Evolutionary conservation across 2,113 vertebrate species (phyloP).

Genomic region (Arenaria interpres): DNA sequence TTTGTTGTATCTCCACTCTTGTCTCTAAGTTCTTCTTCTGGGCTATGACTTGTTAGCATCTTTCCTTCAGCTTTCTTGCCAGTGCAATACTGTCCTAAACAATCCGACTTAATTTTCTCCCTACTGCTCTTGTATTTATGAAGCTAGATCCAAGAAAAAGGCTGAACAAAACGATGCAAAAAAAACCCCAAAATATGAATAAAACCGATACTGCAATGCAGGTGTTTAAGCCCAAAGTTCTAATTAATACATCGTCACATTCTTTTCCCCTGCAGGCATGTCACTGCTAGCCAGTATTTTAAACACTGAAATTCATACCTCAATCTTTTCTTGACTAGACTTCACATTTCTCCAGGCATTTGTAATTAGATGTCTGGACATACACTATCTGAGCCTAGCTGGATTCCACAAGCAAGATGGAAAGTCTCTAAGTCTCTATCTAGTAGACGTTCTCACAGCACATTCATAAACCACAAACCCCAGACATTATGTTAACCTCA

Average conservation of each 20-base stretch:
- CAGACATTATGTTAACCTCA: neutral
- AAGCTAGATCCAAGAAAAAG: neutral
- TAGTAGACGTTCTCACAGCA: neutral
- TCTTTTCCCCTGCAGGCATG: neutral
- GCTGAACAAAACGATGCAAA: neutral
- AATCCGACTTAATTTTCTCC: neutral
- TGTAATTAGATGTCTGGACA: neutral
- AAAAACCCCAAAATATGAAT: neutral
- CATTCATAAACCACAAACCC: neutral
- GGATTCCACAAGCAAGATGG: neutral
- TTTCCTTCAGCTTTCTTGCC: neutral
- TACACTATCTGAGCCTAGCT: neutral
- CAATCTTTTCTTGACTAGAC: neutral
- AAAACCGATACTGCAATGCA: neutral
- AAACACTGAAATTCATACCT: neutral
- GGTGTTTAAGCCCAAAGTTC: neutral
- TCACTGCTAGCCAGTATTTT: neutral
- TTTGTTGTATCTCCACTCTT: neutral
- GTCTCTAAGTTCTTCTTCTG: neutral
- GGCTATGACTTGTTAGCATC: neutral
- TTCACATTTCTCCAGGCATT: neutral
- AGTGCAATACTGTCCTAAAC: neutral
- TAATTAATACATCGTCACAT: neutral
- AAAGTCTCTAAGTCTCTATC: neutral
- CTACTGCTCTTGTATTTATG: neutral